phyloP scores from a whole-genome alignment of 2,797 vertebrate genomes.

The Melanotaenia parkinsoni region DNA sequence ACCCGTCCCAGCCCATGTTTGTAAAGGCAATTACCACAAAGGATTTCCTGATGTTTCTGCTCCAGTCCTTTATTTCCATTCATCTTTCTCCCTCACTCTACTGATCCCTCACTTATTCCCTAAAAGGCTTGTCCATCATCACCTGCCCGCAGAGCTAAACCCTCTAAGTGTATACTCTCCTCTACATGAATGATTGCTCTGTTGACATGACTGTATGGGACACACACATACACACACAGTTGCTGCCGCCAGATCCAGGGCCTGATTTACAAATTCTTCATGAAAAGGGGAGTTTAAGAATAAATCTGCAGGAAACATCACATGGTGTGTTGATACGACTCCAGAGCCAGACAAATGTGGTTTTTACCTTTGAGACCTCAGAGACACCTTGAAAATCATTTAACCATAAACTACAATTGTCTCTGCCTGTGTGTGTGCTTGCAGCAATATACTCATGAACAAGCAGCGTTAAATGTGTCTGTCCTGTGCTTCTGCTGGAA shows the following conservation, averaged over 20 bases:
- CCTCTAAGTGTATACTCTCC: slow-evolving; percentile 71
- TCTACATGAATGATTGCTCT: slow-evolving; percentile 77
- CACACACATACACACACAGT: slow-evolving; percentile 54
- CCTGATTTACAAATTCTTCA: slow-evolving; percentile 71
- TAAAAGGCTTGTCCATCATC: slow-evolving; percentile 78
- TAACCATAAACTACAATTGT: slow-evolving; percentile 30
- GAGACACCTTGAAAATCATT: slow-evolving; percentile 71
- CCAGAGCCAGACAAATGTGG: slow-evolving; percentile 55
- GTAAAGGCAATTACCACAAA: slow-evolving; percentile 20
- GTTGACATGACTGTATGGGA: slow-evolving; percentile 75
- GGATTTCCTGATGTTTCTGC: slow-evolving; percentile 32
- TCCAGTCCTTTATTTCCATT: slow-evolving; percentile 62
- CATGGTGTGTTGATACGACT: slow-evolving; percentile 66
- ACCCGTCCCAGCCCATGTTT: background rate
- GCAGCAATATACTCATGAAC: background rate
- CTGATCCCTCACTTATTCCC: slow-evolving; percentile 53
- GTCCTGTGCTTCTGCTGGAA: background rate
- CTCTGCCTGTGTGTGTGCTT: slow-evolving; percentile 12
- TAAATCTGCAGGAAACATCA: slow-evolving; percentile 74
- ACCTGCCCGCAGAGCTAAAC: slow-evolving; percentile 71
- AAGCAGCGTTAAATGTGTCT: background rate
- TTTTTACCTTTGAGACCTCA: slow-evolving; percentile 58
- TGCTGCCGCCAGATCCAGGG: slow-evolving; percentile 43
- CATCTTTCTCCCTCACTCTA: slow-evolving; percentile 34
- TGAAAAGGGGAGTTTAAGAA: slow-evolving; percentile 57